A percentile compares a stretch with the other conserved stretches of the same genome.
phyloP scores from a whole-genome alignment of 2,888 invertebrate species.

The Pyrrhosoma nymphula region DNA sequence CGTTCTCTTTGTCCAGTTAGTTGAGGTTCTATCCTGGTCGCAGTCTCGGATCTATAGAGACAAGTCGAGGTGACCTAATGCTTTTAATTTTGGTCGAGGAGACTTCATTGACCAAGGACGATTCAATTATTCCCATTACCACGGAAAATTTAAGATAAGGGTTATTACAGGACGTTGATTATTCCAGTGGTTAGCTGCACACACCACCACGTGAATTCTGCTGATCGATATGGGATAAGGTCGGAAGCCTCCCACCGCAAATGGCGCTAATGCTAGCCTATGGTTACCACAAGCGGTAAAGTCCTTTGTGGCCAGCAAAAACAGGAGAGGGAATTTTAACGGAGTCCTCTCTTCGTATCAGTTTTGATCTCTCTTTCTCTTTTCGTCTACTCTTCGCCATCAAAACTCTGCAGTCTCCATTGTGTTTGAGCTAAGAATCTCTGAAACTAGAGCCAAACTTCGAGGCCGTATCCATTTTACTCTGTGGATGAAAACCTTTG shows the following conservation, averaged over 20 bases:
- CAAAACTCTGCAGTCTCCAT: no score
- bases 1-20: no score
- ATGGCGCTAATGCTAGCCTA: not conserved
- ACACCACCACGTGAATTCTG: not conserved
- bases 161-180: not conserved
- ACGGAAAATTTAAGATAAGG: not conserved
- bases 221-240: not conserved
- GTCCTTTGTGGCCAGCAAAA: not conserved
- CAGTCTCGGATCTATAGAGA: not conserved
- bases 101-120: not conserved
- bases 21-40: not conserved
- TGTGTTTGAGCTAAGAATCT: no score
- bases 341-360: not conserved
- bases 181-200: not conserved
- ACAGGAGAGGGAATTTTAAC: not conserved
- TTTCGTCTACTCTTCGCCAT: no score
- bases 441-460: not conserved
- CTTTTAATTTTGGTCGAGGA: not conserved
- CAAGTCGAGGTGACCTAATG: not conserved
- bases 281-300: not conserved
- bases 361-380: not conserved
- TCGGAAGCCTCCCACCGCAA: not conserved
- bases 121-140: not conserved
- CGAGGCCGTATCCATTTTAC: not conserved
- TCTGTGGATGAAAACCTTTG: not conserved